A percentile compares a stretch with the other conserved stretches of the same genome.
Conservation (phyloP, 2,113 vertebrate genomes). For the Gnathonemus echidnorhynchus region DNA sequence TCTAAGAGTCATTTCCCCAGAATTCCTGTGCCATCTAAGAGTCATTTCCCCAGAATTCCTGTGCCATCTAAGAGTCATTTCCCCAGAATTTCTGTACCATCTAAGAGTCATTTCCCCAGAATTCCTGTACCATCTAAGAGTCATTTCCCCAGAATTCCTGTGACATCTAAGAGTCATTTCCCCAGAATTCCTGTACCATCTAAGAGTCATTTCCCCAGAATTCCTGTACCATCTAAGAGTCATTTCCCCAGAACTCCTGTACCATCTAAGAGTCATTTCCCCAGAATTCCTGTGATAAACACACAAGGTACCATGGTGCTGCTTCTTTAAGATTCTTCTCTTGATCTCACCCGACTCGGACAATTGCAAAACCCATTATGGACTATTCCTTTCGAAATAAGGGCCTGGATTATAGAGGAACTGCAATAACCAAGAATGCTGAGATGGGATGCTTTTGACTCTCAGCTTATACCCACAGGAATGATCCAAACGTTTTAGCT, state of each 20-base stretch:
- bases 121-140: too few relatives aligned
- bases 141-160: background rate
- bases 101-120: too few relatives aligned
- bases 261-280: background rate
- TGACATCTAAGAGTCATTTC: too few relatives aligned
- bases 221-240: too few relatives aligned
- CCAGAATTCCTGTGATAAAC: background rate
- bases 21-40: background rate
- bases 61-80: too few relatives aligned
- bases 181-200: background rate
- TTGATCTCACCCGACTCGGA: background rate
- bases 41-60: too few relatives aligned
- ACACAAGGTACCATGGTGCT: background rate
- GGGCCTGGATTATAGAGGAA: background rate
- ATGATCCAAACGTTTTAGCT: background rate
- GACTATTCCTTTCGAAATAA: background rate
- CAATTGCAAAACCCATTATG: background rate
- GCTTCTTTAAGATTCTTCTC: background rate
- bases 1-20: background rate
- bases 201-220: background rate
- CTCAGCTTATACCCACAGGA: constrained; percentile 8
- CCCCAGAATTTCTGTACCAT: too few relatives aligned
- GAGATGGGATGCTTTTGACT: constrained; percentile 13
- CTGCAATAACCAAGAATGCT: constrained; percentile 4
- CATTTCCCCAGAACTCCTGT: background rate